Evolutionary conservation across 2,797 vertebrate species (phyloP), one percentile per base, ranked within the genome.

Genomic region (Gallinago solitaria): DNA sequence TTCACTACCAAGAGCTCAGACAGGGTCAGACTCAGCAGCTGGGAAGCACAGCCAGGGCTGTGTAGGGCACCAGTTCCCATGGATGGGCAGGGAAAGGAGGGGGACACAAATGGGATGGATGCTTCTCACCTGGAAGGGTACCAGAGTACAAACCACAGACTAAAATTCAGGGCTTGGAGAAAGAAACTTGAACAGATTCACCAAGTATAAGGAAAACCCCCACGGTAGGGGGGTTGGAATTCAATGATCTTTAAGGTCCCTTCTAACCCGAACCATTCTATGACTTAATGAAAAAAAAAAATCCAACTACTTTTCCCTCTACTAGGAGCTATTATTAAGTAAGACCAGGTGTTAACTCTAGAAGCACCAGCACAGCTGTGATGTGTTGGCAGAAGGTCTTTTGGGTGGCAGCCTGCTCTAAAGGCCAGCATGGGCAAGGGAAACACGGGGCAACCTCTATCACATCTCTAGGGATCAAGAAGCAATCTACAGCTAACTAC

Each of bases 131-230:
- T 3, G 73, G 65, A 81, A 88, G 24, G 12, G 15, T 30, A 86
- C 2, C 21, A 19, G 21, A 86, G 37, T 33, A 81, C 83, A 87
- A 76, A n/a, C 16, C 54, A 87, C 45, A 68, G 21, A 16, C 37
- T 67, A 78, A 67, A 89, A 64, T 20, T 33, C 43, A 50, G 41
- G 23, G 24, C 45, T 81, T 68, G 18, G 51, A 78, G 61, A 76
- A 61, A 94, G 32, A 90, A 88, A 47, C 25, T 25, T 60, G 28
- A 87, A 17, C 25, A 87, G 20, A 64, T 71, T 88, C 81, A 94
- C 9, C 16, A 60, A 11, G 16, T 37, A 16, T 2, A 59, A 24
- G 50, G 28, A 54, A 54, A 54, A 30, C 10, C 28, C 7, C 51
- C 51, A 11, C 5, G 28, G 28, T 28, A 54, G 30, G 51, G 17